Evolutionary conservation across 2,888 invertebrate species (phyloP).

Genomic region (Polydesmus complanatus): DNA sequence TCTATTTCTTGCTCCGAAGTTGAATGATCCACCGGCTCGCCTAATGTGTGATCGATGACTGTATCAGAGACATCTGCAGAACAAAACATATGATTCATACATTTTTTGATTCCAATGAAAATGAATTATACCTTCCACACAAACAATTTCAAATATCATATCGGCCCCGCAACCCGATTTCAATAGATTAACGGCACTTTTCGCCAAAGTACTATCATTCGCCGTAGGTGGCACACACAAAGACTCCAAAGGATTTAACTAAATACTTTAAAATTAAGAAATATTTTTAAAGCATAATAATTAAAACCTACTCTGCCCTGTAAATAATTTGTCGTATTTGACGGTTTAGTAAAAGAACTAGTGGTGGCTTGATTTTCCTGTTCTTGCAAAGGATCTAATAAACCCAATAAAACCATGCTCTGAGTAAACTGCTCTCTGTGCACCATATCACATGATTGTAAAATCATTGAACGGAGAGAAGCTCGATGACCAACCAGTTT

Average conservation of each 20-base stretch:
- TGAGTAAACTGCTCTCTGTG: slow-evolving; percentile 47
- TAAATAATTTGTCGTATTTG: neutral
- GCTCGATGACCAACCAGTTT: slow-evolving; percentile 28
- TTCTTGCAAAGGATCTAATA: slow-evolving; percentile 33
- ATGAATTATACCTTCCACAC: slow-evolving; percentile 27
- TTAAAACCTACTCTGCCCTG: neutral
- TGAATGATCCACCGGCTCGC: slow-evolving; percentile 24
- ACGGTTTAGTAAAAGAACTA: slow-evolving; percentile 15
- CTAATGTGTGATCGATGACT: slow-evolving; percentile 30
- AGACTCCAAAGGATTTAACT: slow-evolving; percentile 46
- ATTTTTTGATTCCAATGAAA: neutral
- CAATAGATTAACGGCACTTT: slow-evolving; percentile 43
- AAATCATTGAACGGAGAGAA: slow-evolving; percentile 27
- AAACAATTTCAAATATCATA: slow-evolving; percentile 48
- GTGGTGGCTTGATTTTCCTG: slow-evolving; percentile 13
- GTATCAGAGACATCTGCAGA: slow-evolving; percentile 28
- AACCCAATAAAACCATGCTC: slow-evolving; percentile 42
- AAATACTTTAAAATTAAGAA: slow-evolving; percentile 12
- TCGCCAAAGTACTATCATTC: slow-evolving; percentile 42
- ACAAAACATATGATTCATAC: neutral
- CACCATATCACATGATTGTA: slow-evolving; percentile 44
- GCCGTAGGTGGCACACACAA: slow-evolving; percentile 46
- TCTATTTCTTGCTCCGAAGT: slow-evolving; percentile 27
- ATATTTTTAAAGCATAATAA: neutral
- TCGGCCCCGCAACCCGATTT: slow-evolving; percentile 43